Base-by-base conservation (phyloP, 92 coral and sea anemone genomes). In the Phenganax marumi region DNA sequence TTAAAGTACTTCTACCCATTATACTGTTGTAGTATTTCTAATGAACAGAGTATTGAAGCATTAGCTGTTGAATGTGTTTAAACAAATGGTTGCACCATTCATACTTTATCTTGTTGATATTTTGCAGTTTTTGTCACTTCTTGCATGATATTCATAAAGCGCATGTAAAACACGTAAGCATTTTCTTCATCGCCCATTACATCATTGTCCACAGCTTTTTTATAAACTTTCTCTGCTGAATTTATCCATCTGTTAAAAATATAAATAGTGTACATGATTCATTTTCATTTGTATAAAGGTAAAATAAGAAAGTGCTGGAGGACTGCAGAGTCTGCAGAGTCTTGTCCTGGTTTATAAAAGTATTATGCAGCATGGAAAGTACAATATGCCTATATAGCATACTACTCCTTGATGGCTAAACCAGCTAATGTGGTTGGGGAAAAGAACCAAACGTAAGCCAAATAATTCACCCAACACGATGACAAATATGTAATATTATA, bases 141-240 rank as follows among this genome's bases (percentile, higher is more conserved):
- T 50, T 65, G 19, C 73, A 90, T 84, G 56, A 94, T 89, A 39
- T 92, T 87, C 22, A 90, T 87, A 82, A 80, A 94, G 8, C 98
- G 84, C 91, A 94, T 87, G 85, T 81, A 94, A 74, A 89, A 89
- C 50, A 92, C 90, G 76, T 90, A 94, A 0, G 98, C 97, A 51
- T 83, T 83, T 88, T 94, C 98, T 63, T 94, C 97, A 46, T 94
- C 98, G 12, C 88, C 82, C 8, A 79, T 82, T 57, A 89, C 11
- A 48, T 94, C 93, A 72, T 82, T 54, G 14, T 82, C 82, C 83
- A 83, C 82, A 43, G 97, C 98, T 76, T 87, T 86, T 17, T 89
- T 66, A 82, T 69, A 94, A 18, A 94, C 95, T 55, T 90, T 92
- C 50, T 94, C 97, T 0, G 97, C 97, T 10, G 93, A 83, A 66